Evolutionary conservation across 2,888 invertebrate species (phyloP), one percentile per base, ranked within the genome.

Genomic region (Rhingia campestris): DNA sequence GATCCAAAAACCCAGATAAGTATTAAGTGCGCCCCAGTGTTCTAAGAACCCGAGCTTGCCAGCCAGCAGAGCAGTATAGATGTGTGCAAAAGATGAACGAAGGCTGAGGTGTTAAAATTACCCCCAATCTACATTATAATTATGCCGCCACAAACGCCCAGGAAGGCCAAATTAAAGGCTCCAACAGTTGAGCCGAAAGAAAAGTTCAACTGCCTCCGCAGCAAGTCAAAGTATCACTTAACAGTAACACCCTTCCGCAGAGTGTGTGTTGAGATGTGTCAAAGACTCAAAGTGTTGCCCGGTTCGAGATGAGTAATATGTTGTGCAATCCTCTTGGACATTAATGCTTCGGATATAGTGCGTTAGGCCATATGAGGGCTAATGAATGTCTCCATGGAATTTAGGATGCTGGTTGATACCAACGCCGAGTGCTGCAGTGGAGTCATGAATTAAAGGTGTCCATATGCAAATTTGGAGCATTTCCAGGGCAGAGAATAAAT

Each of bases 111-210:
- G 90, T 91, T 90, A 90, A 90, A 90, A 90, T 90, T 90, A 91
- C 91, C 90, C 91, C 89, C 89, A 88, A 89, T 90, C 89, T 89
- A 89, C 91, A 91, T 91, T 90, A 90, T 90, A 90, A 90, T 90
- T 90, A 90, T 74, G 84, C 74, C 74, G 74, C 84, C 70, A 80
- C 79, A 54, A 80, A 75, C 84, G 84, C 84, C 84, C 84, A 84
- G 80, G 84, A 84, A 69, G 64, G 61, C 74, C 41, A 70, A 84
- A 84, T 80, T 84, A 75, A 75, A 75, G 80, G 70, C 74, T 70
- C 41, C 70, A 58, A 54, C 53, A 66, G 35, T 59, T 53, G 41
- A 61, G 35, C 70, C 61, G n/a, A 80, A 47, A 22, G 2, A 22
- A 22, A 22, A 22, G 22, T 69, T 56, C 22, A 39, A 64, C 67